Conservation (phyloP, 2,113 vertebrate genomes). For the Eurystomus gularis region DNA sequence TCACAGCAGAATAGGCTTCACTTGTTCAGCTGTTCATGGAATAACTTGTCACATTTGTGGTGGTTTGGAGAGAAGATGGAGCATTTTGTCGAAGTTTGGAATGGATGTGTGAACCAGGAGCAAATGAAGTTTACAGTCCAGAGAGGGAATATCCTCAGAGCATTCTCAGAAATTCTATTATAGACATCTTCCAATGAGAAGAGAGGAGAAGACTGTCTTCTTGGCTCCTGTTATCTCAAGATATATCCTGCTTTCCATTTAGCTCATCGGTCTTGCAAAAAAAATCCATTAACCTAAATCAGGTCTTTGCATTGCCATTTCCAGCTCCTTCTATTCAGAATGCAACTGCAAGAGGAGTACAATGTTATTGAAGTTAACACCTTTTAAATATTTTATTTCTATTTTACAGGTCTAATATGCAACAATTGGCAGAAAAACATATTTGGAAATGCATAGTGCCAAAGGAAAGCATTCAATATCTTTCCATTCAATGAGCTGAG, state of each 20-base stretch:
- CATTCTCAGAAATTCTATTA: constrained; percentile 19
- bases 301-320: neutral
- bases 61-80: neutral
- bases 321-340: neutral
- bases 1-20: neutral
- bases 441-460: neutral
- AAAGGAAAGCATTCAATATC: constrained; percentile 37
- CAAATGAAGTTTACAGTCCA: neutral
- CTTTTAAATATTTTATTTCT: constrained; percentile 36
- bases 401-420: constrained; percentile 27
- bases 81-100: neutral
- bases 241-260: neutral
- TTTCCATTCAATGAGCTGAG: neutral
- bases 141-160: constrained; percentile 8
- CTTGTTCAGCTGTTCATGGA: neutral
- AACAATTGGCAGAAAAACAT: constrained; percentile 30
- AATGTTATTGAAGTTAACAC: neutral
- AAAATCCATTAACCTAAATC: neutral
- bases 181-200: neutral
- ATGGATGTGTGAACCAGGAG: neutral
- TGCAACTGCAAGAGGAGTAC: neutral
- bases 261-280: constrained; percentile 23
- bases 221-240: neutral
- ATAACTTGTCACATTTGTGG: neutral
- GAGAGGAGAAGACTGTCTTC: neutral